Conservation (phyloP, 2,888 invertebrate species). For the Zele albiditarsus region DNA sequence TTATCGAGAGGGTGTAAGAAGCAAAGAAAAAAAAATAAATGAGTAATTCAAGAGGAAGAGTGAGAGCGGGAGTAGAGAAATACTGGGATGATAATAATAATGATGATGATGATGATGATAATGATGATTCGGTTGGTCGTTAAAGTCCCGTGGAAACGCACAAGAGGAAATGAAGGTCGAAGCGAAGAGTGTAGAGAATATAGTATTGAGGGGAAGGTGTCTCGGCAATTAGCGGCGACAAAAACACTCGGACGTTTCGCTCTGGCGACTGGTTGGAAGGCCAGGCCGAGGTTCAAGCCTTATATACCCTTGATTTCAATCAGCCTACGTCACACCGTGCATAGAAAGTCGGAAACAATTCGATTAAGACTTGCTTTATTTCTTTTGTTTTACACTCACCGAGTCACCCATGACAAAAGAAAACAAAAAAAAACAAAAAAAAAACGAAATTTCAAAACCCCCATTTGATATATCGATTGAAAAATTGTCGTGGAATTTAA, state of each 20-base stretch:
- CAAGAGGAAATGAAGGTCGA: conserved; percentile 33
- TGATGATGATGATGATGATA: conserved; percentile 11
- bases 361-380: conserved; percentile 27
- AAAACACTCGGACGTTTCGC: conserved; percentile 48
- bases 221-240: conserved; percentile 54
- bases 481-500: too few relatives aligned
- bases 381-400: too few relatives aligned
- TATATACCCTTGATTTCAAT: conserved; percentile 28
- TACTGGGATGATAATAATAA: background rate
- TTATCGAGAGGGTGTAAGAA: background rate
- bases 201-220: conserved; percentile 49
- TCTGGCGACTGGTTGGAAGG: conserved; percentile 24
- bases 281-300: conserved; percentile 2
- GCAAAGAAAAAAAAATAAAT: conserved; percentile 3
- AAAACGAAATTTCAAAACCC: too few relatives aligned
- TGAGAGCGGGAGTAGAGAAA: conserved; percentile 19
- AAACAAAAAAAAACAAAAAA: too few relatives aligned
- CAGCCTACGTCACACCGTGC: conserved; percentile 22
- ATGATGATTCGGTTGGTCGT: conserved; percentile 50
- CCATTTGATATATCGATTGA: too few relatives aligned
- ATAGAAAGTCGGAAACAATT: conserved; percentile 34
- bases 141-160: conserved; percentile 52
- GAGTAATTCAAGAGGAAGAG: background rate
- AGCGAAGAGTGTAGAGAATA: conserved; percentile 10
- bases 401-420: too few relatives aligned